These are phyloP conservation scores for Metridium senile DNA, from an alignment of 92 coral and sea anemone species.

Conservation along the genomic window DNA sequence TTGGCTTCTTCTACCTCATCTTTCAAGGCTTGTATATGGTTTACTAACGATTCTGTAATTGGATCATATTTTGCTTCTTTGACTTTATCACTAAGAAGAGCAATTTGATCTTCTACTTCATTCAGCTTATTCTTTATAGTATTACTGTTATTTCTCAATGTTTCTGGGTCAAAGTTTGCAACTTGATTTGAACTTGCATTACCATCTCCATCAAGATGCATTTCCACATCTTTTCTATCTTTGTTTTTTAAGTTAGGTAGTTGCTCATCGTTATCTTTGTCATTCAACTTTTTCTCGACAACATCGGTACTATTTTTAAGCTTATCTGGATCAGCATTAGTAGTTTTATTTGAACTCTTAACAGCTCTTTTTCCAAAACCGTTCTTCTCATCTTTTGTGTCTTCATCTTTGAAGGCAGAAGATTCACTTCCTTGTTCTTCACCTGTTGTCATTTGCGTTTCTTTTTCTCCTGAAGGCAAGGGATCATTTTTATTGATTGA, in stretches of 20 bases:
- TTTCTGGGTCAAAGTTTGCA: neutral
- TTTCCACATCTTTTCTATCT: neutral
- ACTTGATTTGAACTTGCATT: neutral
- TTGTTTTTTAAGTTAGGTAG: neutral
- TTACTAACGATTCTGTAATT: neutral
- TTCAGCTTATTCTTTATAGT: neutral
- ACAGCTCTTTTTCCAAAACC: neutral
- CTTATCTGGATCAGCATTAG: neutral
- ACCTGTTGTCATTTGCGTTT: neutral
- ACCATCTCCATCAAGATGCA: neutral
- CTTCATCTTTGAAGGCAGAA: neutral
- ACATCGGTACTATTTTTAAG: neutral
- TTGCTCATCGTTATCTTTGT: too few relatives aligned
- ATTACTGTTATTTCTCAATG: neutral
- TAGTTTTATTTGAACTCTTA: neutral
- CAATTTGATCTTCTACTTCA: slow-evolving; percentile 5
- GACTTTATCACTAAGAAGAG: neutral
- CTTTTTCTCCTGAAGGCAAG: neutral
- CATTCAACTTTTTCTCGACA: neutral
- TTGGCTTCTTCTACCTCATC: slow-evolving; percentile 29
- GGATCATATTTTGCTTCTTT: slow-evolving; percentile 3
- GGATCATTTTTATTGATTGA: neutral
- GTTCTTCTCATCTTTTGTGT: neutral
- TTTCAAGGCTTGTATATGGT: slow-evolving; percentile 6
- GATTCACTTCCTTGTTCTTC: neutral